Evolutionary conservation across 2,888 invertebrate genomes (phyloP).

Genomic region (Platycheirus rosarum): DNA sequence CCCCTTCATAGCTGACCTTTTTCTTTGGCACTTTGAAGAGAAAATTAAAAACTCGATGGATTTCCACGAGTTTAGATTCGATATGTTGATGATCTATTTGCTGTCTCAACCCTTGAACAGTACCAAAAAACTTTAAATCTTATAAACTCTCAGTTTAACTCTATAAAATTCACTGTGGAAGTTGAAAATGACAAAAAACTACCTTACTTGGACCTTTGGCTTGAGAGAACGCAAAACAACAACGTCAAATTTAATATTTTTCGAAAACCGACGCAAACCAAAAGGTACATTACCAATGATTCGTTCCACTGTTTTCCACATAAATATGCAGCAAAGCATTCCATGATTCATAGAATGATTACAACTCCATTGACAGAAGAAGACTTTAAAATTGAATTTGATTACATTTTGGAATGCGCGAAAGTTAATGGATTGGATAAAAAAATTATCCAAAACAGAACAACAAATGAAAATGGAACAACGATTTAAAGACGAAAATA

Average conservation of each 20-base stretch:
- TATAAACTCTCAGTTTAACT: not conserved
- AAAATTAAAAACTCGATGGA: no score
- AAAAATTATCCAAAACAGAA: not conserved
- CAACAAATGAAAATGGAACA: slow-evolving; percentile 14
- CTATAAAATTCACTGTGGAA: not conserved
- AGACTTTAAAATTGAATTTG: not conserved
- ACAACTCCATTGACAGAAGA: not conserved
- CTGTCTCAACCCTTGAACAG: not conserved
- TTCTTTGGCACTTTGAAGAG: no score
- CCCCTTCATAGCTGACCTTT: no score
- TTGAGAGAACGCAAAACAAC: not conserved
- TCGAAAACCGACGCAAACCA: not conserved
- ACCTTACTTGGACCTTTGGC: not conserved
- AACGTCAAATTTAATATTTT: not conserved
- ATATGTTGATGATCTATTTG: no score
- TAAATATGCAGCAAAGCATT: not conserved
- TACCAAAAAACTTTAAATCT: not conserved
- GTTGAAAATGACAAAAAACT: not conserved
- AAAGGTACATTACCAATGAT: slow-evolving; percentile 6
- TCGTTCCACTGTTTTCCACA: not conserved
- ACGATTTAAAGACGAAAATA: not conserved
- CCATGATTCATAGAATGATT: slow-evolving; percentile 2
- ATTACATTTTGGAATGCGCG: not conserved
- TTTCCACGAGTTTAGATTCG: no score
- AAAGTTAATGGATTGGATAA: not conserved